Conservation (phyloP, 2,888 invertebrate species). For the Caenorhabditis macrosperma region DNA sequence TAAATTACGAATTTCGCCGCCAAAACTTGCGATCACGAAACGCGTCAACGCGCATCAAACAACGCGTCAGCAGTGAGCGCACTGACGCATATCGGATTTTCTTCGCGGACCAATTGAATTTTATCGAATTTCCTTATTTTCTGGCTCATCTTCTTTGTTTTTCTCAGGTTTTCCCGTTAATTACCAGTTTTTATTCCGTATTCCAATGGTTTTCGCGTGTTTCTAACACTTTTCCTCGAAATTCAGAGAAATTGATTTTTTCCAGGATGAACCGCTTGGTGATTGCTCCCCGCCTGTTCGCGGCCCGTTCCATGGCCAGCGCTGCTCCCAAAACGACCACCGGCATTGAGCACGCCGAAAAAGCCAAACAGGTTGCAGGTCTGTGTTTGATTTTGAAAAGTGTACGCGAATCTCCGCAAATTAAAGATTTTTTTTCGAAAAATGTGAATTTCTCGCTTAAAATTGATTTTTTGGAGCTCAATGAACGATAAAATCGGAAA, state of each 20-base stretch:
- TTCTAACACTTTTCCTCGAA: not conserved
- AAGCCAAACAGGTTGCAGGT: constrained; percentile 70
- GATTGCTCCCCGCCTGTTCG: constrained; percentile 13
- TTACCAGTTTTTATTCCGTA: not conserved
- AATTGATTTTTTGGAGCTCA: no score
- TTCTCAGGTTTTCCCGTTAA: not conserved
- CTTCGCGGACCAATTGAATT: constrained; percentile 22
- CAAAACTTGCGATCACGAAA: not conserved
- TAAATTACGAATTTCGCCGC: constrained; percentile 2
- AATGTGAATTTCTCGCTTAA: not conserved
- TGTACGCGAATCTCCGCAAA: not conserved
- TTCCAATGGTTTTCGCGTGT: not conserved
- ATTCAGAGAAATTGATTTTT: not conserved
- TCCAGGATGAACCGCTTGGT: constrained; percentile 51
- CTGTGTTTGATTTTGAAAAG: not conserved
- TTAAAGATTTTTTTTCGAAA: not conserved
- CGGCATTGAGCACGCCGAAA: constrained; percentile 78
- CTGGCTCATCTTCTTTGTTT: not conserved
- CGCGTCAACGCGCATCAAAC: constrained; percentile 5
- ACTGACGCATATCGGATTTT: constrained; percentile 2
- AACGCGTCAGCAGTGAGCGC: constrained; percentile 6
- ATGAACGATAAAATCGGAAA: no score
- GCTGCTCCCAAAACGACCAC: constrained; percentile 72
- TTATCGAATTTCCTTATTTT: constrained; percentile 24
- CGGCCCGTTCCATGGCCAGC: constrained; percentile 53